Conservation (phyloP, 2,888 invertebrate genomes). For the Rutpela maculata region DNA sequence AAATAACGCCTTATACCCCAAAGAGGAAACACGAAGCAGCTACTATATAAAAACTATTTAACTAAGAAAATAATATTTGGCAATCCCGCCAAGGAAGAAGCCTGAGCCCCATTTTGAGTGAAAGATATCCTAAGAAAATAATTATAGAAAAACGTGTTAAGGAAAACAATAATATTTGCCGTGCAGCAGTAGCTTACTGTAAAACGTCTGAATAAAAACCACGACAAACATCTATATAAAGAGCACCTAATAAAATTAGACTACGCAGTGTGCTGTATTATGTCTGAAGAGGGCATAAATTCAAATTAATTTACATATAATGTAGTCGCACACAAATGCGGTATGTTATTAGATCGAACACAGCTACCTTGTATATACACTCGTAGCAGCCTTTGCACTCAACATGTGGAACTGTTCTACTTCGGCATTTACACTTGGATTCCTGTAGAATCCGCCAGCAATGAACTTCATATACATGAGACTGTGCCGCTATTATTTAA, state of each 20-base stretch:
- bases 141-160: too few relatives aligned
- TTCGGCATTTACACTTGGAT: constrained; percentile 27
- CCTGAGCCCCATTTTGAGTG: too few relatives aligned
- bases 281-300: constrained; percentile 10
- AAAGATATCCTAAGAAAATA: too few relatives aligned
- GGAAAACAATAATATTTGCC: too few relatives aligned
- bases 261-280: constrained; percentile 12
- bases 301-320: constrained; percentile 28
- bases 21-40: too few relatives aligned
- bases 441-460: constrained; percentile 11
- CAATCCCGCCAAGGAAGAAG: too few relatives aligned
- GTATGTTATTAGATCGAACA: constrained; percentile 16
- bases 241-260: constrained; percentile 12
- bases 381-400: not conserved
- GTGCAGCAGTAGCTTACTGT: not conserved
- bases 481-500: constrained; percentile 34
- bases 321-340: constrained; percentile 24
- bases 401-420: constrained; percentile 29
- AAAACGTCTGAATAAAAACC: not conserved
- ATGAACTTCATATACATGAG: constrained; percentile 4
- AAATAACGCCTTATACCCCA: too few relatives aligned
- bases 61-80: too few relatives aligned
- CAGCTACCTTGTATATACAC: constrained; percentile 16
- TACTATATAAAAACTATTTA: too few relatives aligned
- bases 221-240: not conserved